Conservation (phyloP, 2,113 vertebrate genomes). For the Xerus inauris region DNA sequence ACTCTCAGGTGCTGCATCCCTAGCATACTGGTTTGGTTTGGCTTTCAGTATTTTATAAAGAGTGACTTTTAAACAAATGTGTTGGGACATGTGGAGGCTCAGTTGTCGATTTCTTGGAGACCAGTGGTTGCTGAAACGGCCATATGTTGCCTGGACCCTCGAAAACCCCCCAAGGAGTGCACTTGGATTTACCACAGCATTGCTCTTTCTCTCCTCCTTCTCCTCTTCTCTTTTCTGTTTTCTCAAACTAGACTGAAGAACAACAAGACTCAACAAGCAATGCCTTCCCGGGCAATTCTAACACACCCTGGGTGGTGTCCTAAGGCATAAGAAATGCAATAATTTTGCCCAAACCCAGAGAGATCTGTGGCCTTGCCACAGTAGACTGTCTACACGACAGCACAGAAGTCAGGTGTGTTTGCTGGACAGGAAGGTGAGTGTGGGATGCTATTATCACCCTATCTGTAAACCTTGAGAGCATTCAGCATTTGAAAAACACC, state of each 20-base stretch:
- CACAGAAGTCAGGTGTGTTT: constrained; percentile 12
- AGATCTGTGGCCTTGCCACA: constrained; percentile 66
- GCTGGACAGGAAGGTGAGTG: constrained; percentile 58
- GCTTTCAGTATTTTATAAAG: not conserved
- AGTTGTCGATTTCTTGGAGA: not conserved
- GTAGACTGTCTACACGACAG: constrained; percentile 67
- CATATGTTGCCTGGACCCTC: not conserved
- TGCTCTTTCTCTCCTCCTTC: not conserved
- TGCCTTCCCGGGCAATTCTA: constrained; percentile 77
- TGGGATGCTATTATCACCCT: constrained; percentile 57
- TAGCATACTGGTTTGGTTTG: not conserved
- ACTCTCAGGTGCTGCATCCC: not conserved
- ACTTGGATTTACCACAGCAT: constrained; percentile 1
- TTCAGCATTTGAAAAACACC: constrained; percentile 60
- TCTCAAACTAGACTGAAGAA: constrained; percentile 64
- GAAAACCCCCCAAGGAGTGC: not conserved
- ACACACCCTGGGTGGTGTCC: constrained; percentile 74
- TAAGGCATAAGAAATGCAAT: constrained; percentile 72
- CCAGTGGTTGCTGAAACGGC: not conserved
- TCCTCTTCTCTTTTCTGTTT: constrained; percentile 27
- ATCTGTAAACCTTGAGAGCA: not conserved
- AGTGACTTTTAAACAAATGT: constrained; percentile 14
- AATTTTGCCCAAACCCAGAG: constrained; percentile 74
- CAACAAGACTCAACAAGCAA: constrained; percentile 75
- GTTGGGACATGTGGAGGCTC: not conserved